Evolutionary conservation across 2,888 invertebrate species (phyloP).

Genomic region (Caenorhabditis sp.): DNA sequence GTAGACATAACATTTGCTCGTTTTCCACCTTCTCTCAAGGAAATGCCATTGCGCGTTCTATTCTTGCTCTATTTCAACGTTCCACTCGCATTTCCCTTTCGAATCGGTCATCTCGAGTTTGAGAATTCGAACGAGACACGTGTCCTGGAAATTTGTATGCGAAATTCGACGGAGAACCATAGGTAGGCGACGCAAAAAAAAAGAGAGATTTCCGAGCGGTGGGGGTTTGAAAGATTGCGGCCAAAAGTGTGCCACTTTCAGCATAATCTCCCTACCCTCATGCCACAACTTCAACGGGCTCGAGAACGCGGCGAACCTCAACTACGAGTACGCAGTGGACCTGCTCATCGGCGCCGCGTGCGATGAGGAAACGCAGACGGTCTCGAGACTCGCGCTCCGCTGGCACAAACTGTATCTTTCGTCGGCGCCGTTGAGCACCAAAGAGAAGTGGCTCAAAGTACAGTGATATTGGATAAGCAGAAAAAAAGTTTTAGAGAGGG

Average conservation of each 20-base stretch:
- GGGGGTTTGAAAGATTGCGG: too few species aligned
- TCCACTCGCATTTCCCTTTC: too few species aligned
- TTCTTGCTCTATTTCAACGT: too few species aligned
- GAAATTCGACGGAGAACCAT: constrained; percentile 16
- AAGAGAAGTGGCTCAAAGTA: constrained; percentile 34
- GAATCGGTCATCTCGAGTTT: constrained; percentile 55
- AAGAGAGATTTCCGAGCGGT: too few species aligned
- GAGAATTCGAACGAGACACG: constrained; percentile 45
- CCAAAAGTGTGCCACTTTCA: too few species aligned
- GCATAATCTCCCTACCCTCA: constrained; percentile 60
- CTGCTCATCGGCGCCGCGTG: constrained; percentile 63
- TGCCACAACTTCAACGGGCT: constrained; percentile 67
- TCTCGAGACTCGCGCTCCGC: constrained; percentile 57
- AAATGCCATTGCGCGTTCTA: too few species aligned
- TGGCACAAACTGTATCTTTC: constrained; percentile 61
- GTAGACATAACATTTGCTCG: too few species aligned
- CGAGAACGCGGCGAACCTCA: constrained; percentile 62
- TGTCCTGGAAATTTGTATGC: constrained; percentile 52
- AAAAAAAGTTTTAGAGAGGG: constrained; percentile 27
- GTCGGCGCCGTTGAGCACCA: constrained; percentile 44
- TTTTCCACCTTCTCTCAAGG: too few species aligned
- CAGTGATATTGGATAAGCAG: background rate
- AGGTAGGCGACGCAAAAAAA: constrained; percentile 44
- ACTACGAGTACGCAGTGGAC: constrained; percentile 60
- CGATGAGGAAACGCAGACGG: constrained; percentile 63